Evolutionary conservation across 1,140 invertebrate genomes (phyloP).

Genomic region (Acyrthosiphon pisum): DNA sequence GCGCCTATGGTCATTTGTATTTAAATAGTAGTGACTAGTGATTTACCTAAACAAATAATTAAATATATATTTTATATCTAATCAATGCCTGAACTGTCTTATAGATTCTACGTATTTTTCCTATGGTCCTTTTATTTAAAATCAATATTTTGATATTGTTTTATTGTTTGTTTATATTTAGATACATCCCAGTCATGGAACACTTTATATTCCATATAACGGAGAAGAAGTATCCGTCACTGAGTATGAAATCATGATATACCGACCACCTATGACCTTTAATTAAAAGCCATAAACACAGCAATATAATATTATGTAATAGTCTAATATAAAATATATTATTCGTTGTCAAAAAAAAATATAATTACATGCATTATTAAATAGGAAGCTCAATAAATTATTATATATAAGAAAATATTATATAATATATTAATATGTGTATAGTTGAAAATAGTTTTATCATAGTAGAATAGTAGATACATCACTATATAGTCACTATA

Average conservation of each 20-base stretch:
- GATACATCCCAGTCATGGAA: conserved; percentile 75
- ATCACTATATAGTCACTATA: no score
- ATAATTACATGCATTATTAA: not conserved
- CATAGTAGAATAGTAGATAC: not conserved
- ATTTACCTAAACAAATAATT: not conserved
- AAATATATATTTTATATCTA: no score
- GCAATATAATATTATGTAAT: not conserved
- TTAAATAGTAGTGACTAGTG: not conserved
- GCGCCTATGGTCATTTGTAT: no score
- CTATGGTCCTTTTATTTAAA: not conserved
- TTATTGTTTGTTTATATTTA: conserved; percentile 62
- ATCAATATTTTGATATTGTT: not conserved
- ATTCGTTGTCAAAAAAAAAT: not conserved
- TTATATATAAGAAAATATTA: not conserved
- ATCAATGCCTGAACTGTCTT: not conserved
- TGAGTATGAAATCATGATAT: conserved; percentile 77
- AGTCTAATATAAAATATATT: not conserved
- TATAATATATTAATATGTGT: not conserved
- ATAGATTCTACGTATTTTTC: not conserved
- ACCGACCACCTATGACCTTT: not conserved
- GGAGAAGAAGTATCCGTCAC: conserved; percentile 75
- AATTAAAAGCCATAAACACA: not conserved
- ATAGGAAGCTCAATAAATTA: not conserved
- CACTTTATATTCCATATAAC: conserved; percentile 76
- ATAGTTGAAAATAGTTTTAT: not conserved